Evolutionary conservation across 1,140 invertebrate genomes (phyloP), one percentile per base, ranked within the genome.

Genomic region (Lanistes nyassanus): DNA sequence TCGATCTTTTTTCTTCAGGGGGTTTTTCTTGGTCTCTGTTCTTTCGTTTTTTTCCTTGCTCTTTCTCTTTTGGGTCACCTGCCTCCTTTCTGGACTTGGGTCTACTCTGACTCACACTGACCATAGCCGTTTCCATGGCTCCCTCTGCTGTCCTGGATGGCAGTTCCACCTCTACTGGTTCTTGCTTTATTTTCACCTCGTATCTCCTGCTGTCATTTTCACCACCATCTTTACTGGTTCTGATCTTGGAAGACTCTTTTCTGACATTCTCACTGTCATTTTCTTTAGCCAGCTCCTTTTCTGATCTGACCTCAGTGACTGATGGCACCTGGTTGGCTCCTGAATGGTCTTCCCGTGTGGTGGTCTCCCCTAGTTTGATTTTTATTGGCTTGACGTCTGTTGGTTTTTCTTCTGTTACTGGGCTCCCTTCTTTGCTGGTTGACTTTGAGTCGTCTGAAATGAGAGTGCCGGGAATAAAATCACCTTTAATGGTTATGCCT

Each of bases 341-440:
- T 13, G 42, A 47, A 6, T 1, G n/a, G n/a, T n/a, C 9, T 47
- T 9, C 42, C 42, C 19, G 42, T 16, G 19, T 16, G 19, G 9
- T 47, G 42, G 19, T 16, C 9, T 47, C 42, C 42, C 42, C 42
- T 6, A 47, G 42, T 47, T 47, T 47, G 42, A 47, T 47, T 47
- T 47, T 47, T 47, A 47, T 13, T 47, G 21, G 47, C 56, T 58
- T 72, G 29, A 66, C 58, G 60, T 72, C 47, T 68, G 60, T 3
- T 0, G 53, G n/a, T 55, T 39, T 53, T 21, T 47, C 21, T 5
- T 64, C 74, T 62, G 47, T 58, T 29, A 75, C 78, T 39, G 66
- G 74, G 26, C 53, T 79, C 31, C 73, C 66, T 58, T 77, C 51
- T 73, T 79, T 78, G 65, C 71, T 70, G 11, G 64, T 80, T 29